Base-by-base conservation (phyloP, 2,888 invertebrate species). In the Epinotia brunnichana region DNA sequence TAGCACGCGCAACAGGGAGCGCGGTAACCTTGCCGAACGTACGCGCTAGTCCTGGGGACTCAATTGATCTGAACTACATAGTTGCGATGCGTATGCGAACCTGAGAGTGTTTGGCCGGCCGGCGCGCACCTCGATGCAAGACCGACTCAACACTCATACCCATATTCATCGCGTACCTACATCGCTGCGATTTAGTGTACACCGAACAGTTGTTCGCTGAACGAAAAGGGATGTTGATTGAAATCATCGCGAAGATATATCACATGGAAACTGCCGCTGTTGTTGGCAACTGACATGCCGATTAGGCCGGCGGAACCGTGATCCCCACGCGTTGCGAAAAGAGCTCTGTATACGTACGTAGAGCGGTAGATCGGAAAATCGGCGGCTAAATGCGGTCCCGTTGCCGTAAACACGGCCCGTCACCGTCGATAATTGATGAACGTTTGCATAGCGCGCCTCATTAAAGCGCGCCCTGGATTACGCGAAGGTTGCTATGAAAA, bases 381-480 rank as follows among this genome's bases (percentile, higher is more conserved):
- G 79, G 85, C 80, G 86, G 87, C 92, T 92, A 92, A 90, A 92
- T 90, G 90, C 90, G 91, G 90, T 87, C 89, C 83, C 84, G 87
- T 79, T 87, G 86, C 88, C 85, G 91, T 91, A 92, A 92, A 92
- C 91, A 91, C 87, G 87, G 83, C 84, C 87, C 86, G 87, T 87
- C 88, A 84, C 88, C 85, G 87, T 87, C 91, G 92, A 91, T 92
- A 92, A 93, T 92, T 92, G 92, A 92, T 88, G 89, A 88, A 88
- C 90, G 87, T 89, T 92, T 90, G 89, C 90, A 88, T 90, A 85
- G 84, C 85, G 85, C 81, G 83, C 88, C 89, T 93, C 92, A 91
- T 93, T 92, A 92, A 88, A 89, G 86, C 86, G 86, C 87, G 92
- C 89, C 88, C 91, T 88, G 88, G 85, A 92, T 91, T 86, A 83